Percentiles rank a stretch among this genome's conserved stretches.
These are phyloP conservation scores for Pseudomugil tenellus DNA, from an alignment of 2,797 vertebrate species.

Conservation along the genomic window DNA sequence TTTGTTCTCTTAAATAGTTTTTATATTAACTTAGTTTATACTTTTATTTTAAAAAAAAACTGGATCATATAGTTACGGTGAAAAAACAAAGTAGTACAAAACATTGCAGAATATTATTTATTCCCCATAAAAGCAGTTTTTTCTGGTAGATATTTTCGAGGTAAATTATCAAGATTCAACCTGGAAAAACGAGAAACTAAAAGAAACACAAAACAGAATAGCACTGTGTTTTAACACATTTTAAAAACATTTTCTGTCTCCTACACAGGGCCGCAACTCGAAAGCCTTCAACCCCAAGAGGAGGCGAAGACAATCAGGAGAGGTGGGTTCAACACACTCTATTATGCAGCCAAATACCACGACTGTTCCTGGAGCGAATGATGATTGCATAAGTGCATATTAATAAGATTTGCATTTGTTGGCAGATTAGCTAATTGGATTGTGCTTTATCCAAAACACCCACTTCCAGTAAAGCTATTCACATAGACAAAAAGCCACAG, in stretches of 20 bases:
- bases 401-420: constrained; percentile 74
- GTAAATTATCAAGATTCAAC: background rate
- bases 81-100: background rate
- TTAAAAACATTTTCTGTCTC: background rate
- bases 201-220: background rate
- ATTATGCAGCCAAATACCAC: constrained; percentile 26
- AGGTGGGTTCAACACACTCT: constrained; percentile 71
- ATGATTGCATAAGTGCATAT: constrained; percentile 68
- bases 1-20: no score
- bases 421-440: constrained; percentile 68
- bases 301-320: constrained; percentile 87
- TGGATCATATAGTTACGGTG: background rate
- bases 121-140: background rate
- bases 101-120: background rate
- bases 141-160: background rate
- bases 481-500: constrained; percentile 21
- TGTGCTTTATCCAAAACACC: constrained; percentile 51
- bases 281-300: constrained; percentile 80
- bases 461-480: constrained; percentile 13
- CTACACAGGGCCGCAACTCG: constrained; percentile 44
- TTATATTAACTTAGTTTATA: background rate
- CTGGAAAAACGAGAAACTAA: background rate
- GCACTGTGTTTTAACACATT: constrained; percentile 7
- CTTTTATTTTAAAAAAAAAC: background rate
- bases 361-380: constrained; percentile 31